Base-by-base conservation (phyloP, 2,888 invertebrate species). In the Taenaris catops region DNA sequence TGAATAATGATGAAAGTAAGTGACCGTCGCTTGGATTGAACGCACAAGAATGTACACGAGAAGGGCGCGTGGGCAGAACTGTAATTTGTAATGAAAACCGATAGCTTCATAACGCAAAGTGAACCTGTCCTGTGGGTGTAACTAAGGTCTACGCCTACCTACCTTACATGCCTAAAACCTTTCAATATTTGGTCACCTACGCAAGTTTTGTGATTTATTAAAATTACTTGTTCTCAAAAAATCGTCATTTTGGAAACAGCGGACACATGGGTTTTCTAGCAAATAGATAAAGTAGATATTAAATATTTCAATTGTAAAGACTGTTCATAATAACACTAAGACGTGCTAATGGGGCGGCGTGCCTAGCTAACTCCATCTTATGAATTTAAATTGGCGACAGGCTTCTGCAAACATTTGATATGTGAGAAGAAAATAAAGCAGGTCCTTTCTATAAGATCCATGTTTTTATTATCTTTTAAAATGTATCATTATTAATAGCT, bases 81-180 rank as follows among this genome's bases (percentile, higher is more conserved):
- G 63, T 71, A 75, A 76, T 75, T 79, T 78, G 69, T 75, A 79
- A 79, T 75, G 73, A 79, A 81, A 80, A 80, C 76, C 72, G 63
- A 73, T 70, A 66, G 64, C 68, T 72, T 72, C 70, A 72, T 66
- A 62, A 60, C 66, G 63, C 53, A 52, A 61, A 63, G 62, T 57
- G 57, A 76, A 80, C 78, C 72, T 62, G 78, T 74, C 68, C 58
- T 56, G 80, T 83, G 69, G 80, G 81, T 63, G 76, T 62, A 44
- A 63, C 51, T 54, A 51, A 62, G 53, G 62, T 75, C 76, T 76
- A 72, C 72, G 63, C 69, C 44, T 50, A 57, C 41, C 36, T 44
- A 48, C 41, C 51, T 58, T 62, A 58, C 57, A 52, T 53, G 46
- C 56, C 58, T 60, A 60, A 58, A 58, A 64, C 53, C 64, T 62